These are phyloP conservation scores for Fratercula arctica DNA, from an alignment of 2,797 vertebrate species.

Conservation along the genomic window DNA sequence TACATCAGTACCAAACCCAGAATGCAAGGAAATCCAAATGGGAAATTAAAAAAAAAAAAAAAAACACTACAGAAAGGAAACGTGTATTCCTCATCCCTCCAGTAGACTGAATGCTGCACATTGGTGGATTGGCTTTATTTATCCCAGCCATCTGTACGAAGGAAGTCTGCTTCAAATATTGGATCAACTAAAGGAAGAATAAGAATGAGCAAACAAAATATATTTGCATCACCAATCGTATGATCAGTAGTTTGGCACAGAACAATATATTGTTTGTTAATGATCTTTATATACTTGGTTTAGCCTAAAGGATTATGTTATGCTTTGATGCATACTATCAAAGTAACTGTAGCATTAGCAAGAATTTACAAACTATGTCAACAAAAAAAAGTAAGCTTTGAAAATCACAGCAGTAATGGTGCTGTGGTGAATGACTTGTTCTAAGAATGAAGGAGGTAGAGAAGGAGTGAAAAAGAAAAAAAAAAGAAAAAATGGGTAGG, in stretches of 20 bases:
- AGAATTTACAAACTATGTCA: background rate
- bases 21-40: background rate
- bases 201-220: background rate
- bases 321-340: background rate
- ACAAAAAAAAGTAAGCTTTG: background rate
- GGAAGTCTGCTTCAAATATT: background rate
- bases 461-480: background rate
- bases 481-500: background rate
- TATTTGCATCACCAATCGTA: background rate
- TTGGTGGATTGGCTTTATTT: background rate
- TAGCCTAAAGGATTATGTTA: background rate
- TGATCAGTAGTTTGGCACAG: background rate
- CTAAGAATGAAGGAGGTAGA: background rate
- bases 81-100: background rate
- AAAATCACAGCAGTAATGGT: background rate
- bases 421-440: background rate
- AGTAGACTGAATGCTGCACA: background rate
- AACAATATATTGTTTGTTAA: background rate
- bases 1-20: background rate
- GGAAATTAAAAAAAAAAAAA: background rate
- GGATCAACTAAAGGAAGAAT: background rate
- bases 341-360: background rate
- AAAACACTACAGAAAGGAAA: background rate
- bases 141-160: background rate
- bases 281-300: background rate